These are phyloP conservation scores for Catamblyrhynchus diadema DNA, from an alignment of 2,797 vertebrate genomes.

Conservation along the genomic window DNA sequence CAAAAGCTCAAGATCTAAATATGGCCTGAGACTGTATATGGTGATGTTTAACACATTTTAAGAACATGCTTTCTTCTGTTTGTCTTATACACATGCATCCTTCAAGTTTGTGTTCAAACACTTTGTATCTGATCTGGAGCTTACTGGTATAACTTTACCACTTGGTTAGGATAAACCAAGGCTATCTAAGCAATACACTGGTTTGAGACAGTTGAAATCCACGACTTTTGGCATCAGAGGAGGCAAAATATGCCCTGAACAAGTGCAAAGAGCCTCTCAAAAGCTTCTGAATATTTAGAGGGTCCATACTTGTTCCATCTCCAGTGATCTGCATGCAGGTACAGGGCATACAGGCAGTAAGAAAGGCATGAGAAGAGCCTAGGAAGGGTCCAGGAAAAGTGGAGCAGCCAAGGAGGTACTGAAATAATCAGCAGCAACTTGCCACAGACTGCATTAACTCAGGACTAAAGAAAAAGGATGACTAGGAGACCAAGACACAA, in stretches of 20 bases:
- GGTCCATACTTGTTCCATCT: neutral
- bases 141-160: neutral
- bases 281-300: neutral
- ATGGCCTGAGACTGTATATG: neutral
- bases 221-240: neutral
- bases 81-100: neutral
- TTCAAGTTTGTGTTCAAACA: neutral
- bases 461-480: neutral
- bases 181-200: neutral
- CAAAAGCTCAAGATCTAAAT: neutral
- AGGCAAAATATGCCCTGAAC: neutral
- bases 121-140: neutral
- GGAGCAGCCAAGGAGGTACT: neutral
- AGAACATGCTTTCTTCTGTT: neutral
- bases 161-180: neutral
- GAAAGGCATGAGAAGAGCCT: neutral
- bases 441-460: neutral
- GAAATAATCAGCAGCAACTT: neutral
- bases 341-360: neutral
- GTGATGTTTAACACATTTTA: neutral
- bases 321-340: neutral
- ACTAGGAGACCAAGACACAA: neutral
- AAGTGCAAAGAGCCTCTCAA: neutral
- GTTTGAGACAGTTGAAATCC: neutral
- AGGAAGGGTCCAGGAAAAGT: neutral